A percentile compares a stretch with the other conserved stretches of the same genome.
Evolutionary conservation across 2,113 vertebrate genomes (phyloP).

Genomic region (Gymnorhina tibicen): DNA sequence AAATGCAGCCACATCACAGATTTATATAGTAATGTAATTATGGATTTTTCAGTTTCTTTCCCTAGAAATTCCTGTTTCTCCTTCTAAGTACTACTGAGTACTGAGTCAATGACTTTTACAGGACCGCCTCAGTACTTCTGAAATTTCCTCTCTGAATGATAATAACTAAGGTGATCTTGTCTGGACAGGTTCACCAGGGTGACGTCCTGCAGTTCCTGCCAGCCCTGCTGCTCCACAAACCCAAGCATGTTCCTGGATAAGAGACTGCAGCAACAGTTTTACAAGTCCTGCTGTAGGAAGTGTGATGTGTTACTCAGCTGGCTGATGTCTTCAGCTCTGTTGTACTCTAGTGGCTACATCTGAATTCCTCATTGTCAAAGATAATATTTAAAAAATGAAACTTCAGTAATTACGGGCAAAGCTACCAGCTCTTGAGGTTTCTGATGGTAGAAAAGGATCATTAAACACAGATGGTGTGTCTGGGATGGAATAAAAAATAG

Average conservation of each 20-base stretch:
- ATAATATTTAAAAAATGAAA: neutral
- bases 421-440: neutral
- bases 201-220: neutral
- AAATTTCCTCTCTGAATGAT: neutral
- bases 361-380: neutral
- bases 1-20: neutral
- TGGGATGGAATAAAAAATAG: neutral
- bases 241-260: neutral
- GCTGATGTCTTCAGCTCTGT: neutral
- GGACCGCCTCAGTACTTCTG: neutral
- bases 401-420: neutral
- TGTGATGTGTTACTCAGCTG: accelerated
- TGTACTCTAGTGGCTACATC: neutral
- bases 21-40: neutral
- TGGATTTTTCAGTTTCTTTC: neutral
- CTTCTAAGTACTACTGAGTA: neutral
- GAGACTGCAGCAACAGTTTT: neutral
- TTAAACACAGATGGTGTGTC: neutral
- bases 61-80: neutral
- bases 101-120: neutral
- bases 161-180: neutral
- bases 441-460: neutral
- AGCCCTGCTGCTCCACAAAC: neutral
- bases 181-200: neutral
- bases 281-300: neutral